Evolutionary conservation across 2,888 invertebrate genomes (phyloP).

Genomic region (Cosmopolites sordidus): DNA sequence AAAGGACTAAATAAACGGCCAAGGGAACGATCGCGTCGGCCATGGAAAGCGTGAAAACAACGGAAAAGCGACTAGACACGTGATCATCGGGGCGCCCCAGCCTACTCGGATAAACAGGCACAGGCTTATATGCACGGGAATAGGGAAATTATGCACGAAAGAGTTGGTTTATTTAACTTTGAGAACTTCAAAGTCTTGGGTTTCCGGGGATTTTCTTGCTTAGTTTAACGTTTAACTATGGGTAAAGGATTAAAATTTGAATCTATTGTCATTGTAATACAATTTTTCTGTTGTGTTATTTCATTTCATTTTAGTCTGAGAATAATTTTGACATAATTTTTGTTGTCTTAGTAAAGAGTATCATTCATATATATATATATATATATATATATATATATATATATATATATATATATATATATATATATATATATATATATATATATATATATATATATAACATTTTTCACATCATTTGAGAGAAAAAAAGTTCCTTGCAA

Average conservation of each 20-base stretch:
- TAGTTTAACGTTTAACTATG: constrained; percentile 13
- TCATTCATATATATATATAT: no score
- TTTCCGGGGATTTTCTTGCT: constrained; percentile 17
- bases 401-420: no score
- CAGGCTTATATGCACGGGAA: constrained; percentile 13
- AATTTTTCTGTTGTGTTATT: no score
- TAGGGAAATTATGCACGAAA: constrained; percentile 21
- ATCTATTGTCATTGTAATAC: constrained; percentile 13
- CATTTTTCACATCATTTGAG: no score
- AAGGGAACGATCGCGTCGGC: constrained; percentile 9
- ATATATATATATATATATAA: no score
- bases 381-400: no score
- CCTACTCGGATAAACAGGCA: constrained; percentile 19
- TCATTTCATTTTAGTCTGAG: no score
- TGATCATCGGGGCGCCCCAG: constrained; percentile 15
- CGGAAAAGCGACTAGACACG: constrained; percentile 16
- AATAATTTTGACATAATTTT: no score
- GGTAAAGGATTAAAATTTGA: constrained; percentile 16
- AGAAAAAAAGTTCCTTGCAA: no score
- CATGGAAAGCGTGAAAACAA: constrained; percentile 12
- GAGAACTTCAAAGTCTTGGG: constrained; percentile 16
- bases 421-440: no score
- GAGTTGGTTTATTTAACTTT: constrained; percentile 20
- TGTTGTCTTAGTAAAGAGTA: no score
- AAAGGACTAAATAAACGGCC: constrained; percentile 12